Evolutionary conservation across 2,888 invertebrate species (phyloP).

Genomic region (Temnothorax unifasciatus): DNA sequence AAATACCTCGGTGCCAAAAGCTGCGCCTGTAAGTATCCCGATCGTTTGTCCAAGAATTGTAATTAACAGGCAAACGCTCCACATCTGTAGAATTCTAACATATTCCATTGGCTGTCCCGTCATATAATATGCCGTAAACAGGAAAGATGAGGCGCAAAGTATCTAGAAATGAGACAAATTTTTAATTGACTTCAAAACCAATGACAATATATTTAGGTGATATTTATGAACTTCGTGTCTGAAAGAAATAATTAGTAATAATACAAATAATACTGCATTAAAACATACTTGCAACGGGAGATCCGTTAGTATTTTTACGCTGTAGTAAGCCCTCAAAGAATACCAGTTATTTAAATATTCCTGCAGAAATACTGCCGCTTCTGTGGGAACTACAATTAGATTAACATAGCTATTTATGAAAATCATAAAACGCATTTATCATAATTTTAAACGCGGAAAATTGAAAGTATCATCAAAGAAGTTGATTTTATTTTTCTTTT

Average conservation of each 20-base stretch:
- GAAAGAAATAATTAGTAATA: background rate
- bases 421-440: background rate
- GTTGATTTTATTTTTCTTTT: background rate
- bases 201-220: background rate
- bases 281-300: slow-evolving; percentile 90
- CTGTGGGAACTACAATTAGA: slow-evolving; percentile 89
- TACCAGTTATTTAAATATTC: slow-evolving; percentile 94
- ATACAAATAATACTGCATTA: background rate
- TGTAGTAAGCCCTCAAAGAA: slow-evolving; percentile 90
- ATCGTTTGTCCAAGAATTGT: slow-evolving; percentile 92
- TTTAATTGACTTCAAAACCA: background rate
- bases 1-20: slow-evolving; percentile 89
- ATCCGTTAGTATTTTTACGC: slow-evolving; percentile 92
- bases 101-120: slow-evolving; percentile 91
- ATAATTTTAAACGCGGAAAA: background rate
- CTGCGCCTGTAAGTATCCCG: slow-evolving; percentile 92
- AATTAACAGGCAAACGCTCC: slow-evolving; percentile 90
- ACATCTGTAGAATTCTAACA: slow-evolving; percentile 89
- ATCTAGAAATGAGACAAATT: slow-evolving; percentile 86
- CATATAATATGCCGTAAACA: slow-evolving; percentile 92
- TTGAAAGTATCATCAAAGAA: background rate
- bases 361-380: slow-evolving; percentile 91
- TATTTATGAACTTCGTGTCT: background rate
- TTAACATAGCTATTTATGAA: background rate
- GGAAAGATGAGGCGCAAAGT: slow-evolving; percentile 91